Percentiles rank a stretch among this genome's conserved stretches.
These are phyloP conservation scores for Phylloscopus trochilus DNA, from an alignment of 2,113 vertebrate species.

Conservation along the genomic window DNA sequence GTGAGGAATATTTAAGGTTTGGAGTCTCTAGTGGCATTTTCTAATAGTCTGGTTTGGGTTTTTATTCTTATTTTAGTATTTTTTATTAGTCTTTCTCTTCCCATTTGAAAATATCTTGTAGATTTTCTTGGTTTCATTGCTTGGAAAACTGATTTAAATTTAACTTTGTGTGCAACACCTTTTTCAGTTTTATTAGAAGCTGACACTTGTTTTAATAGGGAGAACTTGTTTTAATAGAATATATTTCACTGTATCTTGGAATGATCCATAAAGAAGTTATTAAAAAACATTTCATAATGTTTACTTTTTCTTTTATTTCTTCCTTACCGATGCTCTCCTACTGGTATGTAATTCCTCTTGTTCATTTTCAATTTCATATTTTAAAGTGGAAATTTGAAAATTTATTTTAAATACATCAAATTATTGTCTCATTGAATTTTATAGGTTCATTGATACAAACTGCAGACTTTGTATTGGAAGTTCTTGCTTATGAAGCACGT, in stretches of 20 bases:
- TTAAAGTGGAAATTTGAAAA: background rate
- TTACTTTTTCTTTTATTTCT: constrained; percentile 17
- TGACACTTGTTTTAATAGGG: background rate
- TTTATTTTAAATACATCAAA: background rate
- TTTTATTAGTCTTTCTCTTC: background rate
- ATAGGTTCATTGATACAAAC: constrained; percentile 78
- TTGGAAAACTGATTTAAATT: background rate
- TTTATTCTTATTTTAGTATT: background rate
- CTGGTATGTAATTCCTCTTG: constrained; percentile 53
- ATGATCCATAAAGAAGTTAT: background rate
- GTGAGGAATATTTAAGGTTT: background rate
- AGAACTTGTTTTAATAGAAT: background rate
- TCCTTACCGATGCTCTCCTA: constrained; percentile 8
- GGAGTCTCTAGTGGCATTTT: background rate
- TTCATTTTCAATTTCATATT: background rate
- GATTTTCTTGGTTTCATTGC: background rate
- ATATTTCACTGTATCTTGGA: background rate
- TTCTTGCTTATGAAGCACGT: constrained; percentile 87
- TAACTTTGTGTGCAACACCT: background rate
- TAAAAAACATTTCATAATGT: background rate
- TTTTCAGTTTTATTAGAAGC: background rate
- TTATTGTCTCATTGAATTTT: background rate
- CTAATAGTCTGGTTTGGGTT: background rate
- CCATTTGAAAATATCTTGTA: background rate
- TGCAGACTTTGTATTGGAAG: constrained; percentile 87